These are phyloP conservation scores for Arbacia lixula DNA, from an alignment of 53 echinoderm and acorn worm species.

Conservation along the genomic window DNA sequence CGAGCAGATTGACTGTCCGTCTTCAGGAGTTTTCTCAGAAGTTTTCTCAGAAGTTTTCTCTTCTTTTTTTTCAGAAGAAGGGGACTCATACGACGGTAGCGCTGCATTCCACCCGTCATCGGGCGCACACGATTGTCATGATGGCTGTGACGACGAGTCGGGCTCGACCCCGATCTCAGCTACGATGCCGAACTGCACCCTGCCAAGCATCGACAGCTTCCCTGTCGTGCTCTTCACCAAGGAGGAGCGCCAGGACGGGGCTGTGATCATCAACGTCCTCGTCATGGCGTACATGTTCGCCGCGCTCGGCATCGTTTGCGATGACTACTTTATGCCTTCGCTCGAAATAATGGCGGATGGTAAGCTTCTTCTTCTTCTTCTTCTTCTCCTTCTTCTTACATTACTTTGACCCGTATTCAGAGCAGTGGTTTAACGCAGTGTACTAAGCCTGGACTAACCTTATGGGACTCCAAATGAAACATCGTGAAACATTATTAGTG, in stretches of 20 bases:
- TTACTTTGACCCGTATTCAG: too few species aligned
- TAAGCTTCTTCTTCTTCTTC: background rate
- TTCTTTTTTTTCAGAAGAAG: background rate
- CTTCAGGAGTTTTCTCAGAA: too few species aligned
- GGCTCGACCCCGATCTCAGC: background rate
- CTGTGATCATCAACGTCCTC: conserved; percentile 64
- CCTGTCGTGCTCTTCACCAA: conserved; percentile 64
- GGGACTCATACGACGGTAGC: background rate
- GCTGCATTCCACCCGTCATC: background rate
- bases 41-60: too few species aligned
- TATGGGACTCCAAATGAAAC: too few species aligned
- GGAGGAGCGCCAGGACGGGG: conserved; percentile 58
- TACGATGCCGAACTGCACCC: conserved; percentile 64
- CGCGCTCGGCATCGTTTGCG: conserved; percentile 85
- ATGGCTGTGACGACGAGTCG: background rate
- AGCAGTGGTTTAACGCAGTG: too few species aligned
- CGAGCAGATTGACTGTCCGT: too few species aligned
- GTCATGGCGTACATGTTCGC: conserved; percentile 89
- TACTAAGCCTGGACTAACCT: too few species aligned
- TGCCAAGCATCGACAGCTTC: conserved; percentile 70
- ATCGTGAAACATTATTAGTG: too few species aligned
- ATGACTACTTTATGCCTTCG: conserved; percentile 93
- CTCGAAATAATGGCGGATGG: conserved; percentile 86
- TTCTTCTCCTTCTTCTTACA: too few species aligned
- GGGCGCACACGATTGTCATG: too few species aligned